These are phyloP conservation scores for Volucella inflata DNA, from an alignment of 2,888 invertebrate genomes.

Conservation along the genomic window DNA sequence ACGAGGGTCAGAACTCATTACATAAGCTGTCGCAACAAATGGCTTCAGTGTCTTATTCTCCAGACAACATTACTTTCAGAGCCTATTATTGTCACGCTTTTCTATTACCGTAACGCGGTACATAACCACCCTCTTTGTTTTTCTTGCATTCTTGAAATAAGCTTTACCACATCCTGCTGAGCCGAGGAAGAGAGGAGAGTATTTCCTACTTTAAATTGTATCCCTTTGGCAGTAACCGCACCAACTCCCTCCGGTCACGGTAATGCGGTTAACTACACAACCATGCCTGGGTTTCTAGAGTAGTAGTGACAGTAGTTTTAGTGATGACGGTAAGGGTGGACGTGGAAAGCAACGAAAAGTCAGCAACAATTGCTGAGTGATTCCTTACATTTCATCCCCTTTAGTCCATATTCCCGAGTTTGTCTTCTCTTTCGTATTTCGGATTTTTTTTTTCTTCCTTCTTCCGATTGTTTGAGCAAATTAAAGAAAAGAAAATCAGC, in stretches of 20 bases:
- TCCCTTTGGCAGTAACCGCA: constrained; percentile 16
- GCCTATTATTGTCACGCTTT: constrained; percentile 74
- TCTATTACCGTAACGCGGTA: constrained; percentile 43
- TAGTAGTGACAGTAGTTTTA: not conserved
- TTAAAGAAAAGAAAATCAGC: constrained; percentile 53
- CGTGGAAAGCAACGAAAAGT: constrained; percentile 56
- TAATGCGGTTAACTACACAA: constrained; percentile 57
- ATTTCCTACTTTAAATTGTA: constrained; percentile 63
- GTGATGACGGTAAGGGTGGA: not conserved
- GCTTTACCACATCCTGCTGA: constrained; percentile 51
- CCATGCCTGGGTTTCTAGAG: constrained; percentile 35
- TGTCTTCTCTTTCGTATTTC: constrained; percentile 48
- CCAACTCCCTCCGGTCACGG: constrained; percentile 17
- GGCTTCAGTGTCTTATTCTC: constrained; percentile 70
- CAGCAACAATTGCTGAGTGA: constrained; percentile 72
- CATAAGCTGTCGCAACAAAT: constrained; percentile 72
- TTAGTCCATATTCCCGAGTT: constrained; percentile 17
- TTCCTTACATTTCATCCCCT: constrained; percentile 60
- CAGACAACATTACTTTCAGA: constrained; percentile 72
- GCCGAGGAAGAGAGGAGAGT: not conserved
- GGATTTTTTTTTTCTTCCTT: not conserved
- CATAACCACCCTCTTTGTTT: constrained; percentile 16
- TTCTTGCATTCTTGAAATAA: constrained; percentile 27
- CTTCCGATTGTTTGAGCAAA: constrained; percentile 50
- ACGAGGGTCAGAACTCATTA: constrained; percentile 71